Conservation (phyloP, 1,140 invertebrate genomes). For the Pseudomyrmex gracilis region DNA sequence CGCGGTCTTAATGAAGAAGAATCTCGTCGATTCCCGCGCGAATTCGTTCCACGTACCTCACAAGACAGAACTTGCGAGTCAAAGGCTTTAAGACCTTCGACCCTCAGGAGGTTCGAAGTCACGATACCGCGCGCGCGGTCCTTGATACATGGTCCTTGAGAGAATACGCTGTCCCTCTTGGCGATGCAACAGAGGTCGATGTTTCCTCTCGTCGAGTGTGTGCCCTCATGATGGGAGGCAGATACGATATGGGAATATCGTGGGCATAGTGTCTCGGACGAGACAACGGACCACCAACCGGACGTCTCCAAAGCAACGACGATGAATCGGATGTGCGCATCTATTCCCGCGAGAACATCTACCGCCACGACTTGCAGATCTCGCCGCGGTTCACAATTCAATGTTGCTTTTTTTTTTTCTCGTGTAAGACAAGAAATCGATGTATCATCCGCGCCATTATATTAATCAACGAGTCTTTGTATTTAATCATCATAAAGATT, state of each 20-base stretch:
- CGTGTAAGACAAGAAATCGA: background rate
- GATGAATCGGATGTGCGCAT: conserved; percentile 63
- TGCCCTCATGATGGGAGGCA: conserved; percentile 48
- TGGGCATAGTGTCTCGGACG: conserved; percentile 41
- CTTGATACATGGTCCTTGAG: conserved; percentile 59
- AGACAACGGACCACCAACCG: conserved; percentile 64
- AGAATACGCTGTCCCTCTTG: conserved; percentile 53
- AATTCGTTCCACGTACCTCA: conserved; percentile 48
- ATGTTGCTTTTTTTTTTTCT: background rate
- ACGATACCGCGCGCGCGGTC: conserved; percentile 30
- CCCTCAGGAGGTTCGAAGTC: conserved; percentile 47
- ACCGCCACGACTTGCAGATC: conserved; percentile 21
- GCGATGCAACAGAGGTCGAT: conserved; percentile 53
- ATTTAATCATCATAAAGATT: conserved; percentile 4
- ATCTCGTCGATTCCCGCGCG: conserved; percentile 55
- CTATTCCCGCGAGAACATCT: conserved; percentile 43
- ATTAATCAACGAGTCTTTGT: background rate
- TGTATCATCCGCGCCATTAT: background rate
- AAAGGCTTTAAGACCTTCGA: conserved; percentile 57
- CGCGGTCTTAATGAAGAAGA: conserved; percentile 40
- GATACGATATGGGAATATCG: conserved; percentile 57
- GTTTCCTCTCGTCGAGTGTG: conserved; percentile 44
- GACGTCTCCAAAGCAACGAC: conserved; percentile 19
- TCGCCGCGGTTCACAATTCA: conserved; percentile 51
- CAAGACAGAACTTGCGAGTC: conserved; percentile 54